A percentile compares a stretch with the other conserved stretches of the same genome.
These are phyloP conservation scores for Myathropa florea DNA, from an alignment of 2,888 invertebrate genomes.

Conservation along the genomic window DNA sequence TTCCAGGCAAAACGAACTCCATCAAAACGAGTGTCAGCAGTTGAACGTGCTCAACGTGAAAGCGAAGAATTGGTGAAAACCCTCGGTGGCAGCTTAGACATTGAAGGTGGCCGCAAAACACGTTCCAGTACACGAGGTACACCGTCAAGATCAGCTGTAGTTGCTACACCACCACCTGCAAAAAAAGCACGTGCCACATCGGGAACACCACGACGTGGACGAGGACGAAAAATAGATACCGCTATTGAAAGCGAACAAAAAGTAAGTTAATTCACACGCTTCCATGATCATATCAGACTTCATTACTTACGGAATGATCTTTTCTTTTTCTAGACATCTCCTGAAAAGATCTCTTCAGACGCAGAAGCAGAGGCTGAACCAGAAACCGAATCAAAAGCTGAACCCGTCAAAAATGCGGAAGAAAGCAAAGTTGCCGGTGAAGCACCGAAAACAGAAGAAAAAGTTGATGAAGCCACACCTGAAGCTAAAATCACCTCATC, in stretches of 20 bases:
- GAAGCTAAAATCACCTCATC: slow-evolving; percentile 20
- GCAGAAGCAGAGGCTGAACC: slow-evolving; percentile 29
- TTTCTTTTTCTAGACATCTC: slow-evolving; percentile 32
- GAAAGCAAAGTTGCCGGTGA: slow-evolving; percentile 40
- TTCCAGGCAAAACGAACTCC: slow-evolving; percentile 78
- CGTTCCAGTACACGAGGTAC: slow-evolving; percentile 79
- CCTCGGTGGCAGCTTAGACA: slow-evolving; percentile 79
- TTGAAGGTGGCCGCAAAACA: slow-evolving; percentile 79
- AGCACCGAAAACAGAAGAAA: slow-evolving; percentile 35
- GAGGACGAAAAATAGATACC: slow-evolving; percentile 77
- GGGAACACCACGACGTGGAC: slow-evolving; percentile 75
- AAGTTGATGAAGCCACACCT: slow-evolving; percentile 1
- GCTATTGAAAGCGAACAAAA: slow-evolving; percentile 72
- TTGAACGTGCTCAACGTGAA: slow-evolving; percentile 80
- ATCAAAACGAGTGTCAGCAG: slow-evolving; percentile 78
- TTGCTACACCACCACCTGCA: slow-evolving; percentile 77
- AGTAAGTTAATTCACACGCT: slow-evolving; percentile 13
- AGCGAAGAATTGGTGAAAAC: slow-evolving; percentile 80
- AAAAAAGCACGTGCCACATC: slow-evolving; percentile 76
- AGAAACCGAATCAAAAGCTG: not conserved
- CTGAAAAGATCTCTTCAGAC: slow-evolving; percentile 52
- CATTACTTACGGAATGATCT: no score
- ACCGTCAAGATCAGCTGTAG: slow-evolving; percentile 75
- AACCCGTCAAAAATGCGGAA: slow-evolving; percentile 47
- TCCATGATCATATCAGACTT: not conserved